Base-by-base conservation (phyloP, 1,140 invertebrate species). In the Latrodectus geometricus region DNA sequence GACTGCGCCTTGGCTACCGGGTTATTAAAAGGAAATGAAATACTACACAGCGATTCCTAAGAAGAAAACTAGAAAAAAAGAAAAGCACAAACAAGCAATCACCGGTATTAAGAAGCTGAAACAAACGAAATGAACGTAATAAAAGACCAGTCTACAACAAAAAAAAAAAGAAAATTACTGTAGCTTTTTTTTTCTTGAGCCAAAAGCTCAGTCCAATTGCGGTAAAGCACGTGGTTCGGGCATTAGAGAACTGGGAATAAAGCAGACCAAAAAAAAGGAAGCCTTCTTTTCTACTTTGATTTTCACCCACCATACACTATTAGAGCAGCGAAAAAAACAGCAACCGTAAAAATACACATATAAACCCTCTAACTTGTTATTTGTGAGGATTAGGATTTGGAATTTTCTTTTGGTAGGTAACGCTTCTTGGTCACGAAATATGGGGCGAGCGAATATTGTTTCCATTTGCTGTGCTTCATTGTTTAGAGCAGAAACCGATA, bases 301-400 rank as follows among this genome's bases (percentile, higher is more conserved):
- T 81, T 56, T 81, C 68, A 81, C 78, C 78, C 68, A 8, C 72
- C 49, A 69, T 20, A 61, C 17, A 35, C 35, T 35, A 35, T 35
- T 35, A 35, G 69, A 70, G 21, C 17, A 14, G 17, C 20, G 35
- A 14, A 70, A 20, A 23, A 23, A 23, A 70, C n/a, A 12, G 69
- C 17, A 70, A 70, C n/a, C 61, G 9, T 23, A 70, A 65, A 54
- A 54, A 56, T 4, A 52, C 78, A 81, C 78, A 81, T 81, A 81
- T 81, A 70, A 65, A 17, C 50, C 68, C 21, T 70, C 78, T 81
- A 81, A 81, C 78, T 70, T 65, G 66, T 81, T 81, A 81, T 81
- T 81, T 81, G 78, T 65, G 50, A 35, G 78, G 78, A 81, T 81
- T 81, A 81, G 77, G 77, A 79, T 79, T 79, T 79, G 48, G 78